Base-by-base conservation (phyloP, 64 coral and sea anemone genomes). In the Trachythela sp. region DNA sequence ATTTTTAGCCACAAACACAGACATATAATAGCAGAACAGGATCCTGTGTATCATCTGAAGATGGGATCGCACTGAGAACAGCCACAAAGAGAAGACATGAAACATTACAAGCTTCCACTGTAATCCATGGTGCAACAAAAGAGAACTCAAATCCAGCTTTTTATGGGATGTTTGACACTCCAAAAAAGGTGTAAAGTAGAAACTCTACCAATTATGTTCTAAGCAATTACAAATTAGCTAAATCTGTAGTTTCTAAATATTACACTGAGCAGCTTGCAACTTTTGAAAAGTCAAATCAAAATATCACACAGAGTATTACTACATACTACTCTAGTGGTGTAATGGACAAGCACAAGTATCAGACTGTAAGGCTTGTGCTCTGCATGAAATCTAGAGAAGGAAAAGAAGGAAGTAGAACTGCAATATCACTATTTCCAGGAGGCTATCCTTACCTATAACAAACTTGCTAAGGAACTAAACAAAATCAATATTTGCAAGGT, bases 151-250 rank as follows among this genome's bases (percentile, higher is more conserved):
- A 32, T 8, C 90, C 90, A 70, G 88, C 84, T 8, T 89, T 90
- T 84, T 84, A 95, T 88, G 88, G 90, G 24, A 26, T 90, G 26
- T 92, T 92, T 68, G 87, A 92, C 90, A 95, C 90, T n/a, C 39
- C 75, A 86, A 51, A 90, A 90, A 77, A 92, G 88, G 85, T 95
- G 94, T 70, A 95, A 91, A 89, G 20, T 92, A 35, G 89, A 90
- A 56, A 88, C 58, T 13, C 88, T 94, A 87, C 85, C 31, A 8
- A 92, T 52, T 95, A 92, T 95, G 88, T 95, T 27, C 34, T 54
- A 36, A 43, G 39, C 0, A 90, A 87, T 71, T 50, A 86, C 4
- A 32, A 50, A 26, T 10, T 91, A 84, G 77, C 91, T 31, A 88
- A 48, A 30, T 5, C 22, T 54, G 72, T 92, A 92, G 77, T 84